A percentile compares a stretch with the other conserved stretches of the same genome.
phyloP scores from a whole-genome alignment of 2,888 invertebrate species.

The Spodoptera exigua region DNA sequence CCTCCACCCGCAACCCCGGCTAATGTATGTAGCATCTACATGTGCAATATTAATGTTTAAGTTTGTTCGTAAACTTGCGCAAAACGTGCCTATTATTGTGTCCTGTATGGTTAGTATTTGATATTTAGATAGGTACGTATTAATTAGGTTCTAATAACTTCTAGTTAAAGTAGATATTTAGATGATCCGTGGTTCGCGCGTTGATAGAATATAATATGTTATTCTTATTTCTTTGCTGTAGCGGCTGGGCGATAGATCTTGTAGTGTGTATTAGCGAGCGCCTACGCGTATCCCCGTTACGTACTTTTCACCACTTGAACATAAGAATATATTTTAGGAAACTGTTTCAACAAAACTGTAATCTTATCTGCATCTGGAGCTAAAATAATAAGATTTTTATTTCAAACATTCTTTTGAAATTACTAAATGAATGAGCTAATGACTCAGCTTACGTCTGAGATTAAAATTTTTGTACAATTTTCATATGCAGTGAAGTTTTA shows the following conservation, averaged over 20 bases:
- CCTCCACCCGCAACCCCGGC: no score
- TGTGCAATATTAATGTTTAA: no score
- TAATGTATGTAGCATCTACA: no score
- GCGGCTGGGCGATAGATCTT: conserved; percentile 25
- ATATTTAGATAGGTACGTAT: no score
- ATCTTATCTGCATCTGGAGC: conserved; percentile 45
- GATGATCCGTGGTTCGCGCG: conserved; percentile 32
- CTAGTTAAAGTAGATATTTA: conserved; percentile 27
- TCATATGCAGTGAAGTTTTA: no score
- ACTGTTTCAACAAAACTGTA: conserved; percentile 46
- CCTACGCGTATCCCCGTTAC: conserved; percentile 51
- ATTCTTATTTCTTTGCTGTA: conserved; percentile 41
- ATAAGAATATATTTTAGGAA: conserved; percentile 57
- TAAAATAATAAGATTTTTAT: conserved; percentile 19
- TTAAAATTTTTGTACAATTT: no score
- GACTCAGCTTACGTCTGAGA: conserved; percentile 3
- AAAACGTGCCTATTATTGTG: no score
- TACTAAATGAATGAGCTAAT: conserved; percentile 9
- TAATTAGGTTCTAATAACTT: no score
- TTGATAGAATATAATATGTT: conserved; percentile 47
- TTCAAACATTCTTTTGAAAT: conserved; percentile 1
- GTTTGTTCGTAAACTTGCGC: no score
- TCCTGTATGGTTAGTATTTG: no score
- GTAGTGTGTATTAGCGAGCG: conserved; percentile 43
- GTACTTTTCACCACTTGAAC: conserved; percentile 52